Evolutionary conservation across 2,113 vertebrate species (phyloP).

Genomic region (Etheostoma spectabile): DNA sequence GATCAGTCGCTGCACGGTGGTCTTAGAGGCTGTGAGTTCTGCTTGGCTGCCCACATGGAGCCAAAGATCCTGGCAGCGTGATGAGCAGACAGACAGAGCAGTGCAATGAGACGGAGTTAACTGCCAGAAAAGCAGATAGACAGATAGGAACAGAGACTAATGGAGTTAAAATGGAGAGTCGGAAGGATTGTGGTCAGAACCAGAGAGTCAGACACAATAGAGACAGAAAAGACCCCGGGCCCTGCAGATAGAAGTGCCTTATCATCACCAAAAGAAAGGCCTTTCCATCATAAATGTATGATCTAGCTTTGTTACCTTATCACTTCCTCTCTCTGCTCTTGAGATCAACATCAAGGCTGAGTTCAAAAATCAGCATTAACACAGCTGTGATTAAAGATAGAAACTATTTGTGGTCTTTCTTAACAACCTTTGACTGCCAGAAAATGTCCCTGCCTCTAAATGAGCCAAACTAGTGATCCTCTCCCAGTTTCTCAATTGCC

Average conservation of each 20-base stretch:
- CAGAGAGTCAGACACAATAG: conserved; percentile 21
- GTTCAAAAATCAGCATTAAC: neutral
- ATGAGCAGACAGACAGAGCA: conserved; percentile 52
- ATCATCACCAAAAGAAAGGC: conserved; percentile 21
- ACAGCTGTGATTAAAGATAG: conserved; percentile 14
- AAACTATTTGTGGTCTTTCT: conserved; percentile 1
- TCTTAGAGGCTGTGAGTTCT: conserved; percentile 58
- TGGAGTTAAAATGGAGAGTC: conserved; percentile 22
- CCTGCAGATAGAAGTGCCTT: conserved; percentile 10
- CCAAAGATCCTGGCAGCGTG: conserved; percentile 58
- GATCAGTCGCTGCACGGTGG: conserved; percentile 8
- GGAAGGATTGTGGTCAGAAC: conserved; percentile 22
- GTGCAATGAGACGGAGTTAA: conserved; percentile 15
- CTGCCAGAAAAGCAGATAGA: conserved; percentile 30
- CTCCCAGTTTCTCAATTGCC: conserved; percentile 8
- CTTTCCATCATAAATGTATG: conserved; percentile 17
- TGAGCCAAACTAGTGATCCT: conserved; percentile 4
- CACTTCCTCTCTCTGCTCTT: conserved; percentile 13
- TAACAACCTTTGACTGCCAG: conserved; percentile 2
- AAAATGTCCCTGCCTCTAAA: neutral
- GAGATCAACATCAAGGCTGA: conserved; percentile 39
- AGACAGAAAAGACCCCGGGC: conserved; percentile 23
- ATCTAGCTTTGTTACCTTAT: conserved; percentile 23
- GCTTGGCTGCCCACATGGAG: conserved; percentile 63
- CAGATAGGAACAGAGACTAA: conserved; percentile 38